Evolutionary conservation across 2,113 vertebrate genomes (phyloP).

Genomic region (Piliocolobus tephrosceles): DNA sequence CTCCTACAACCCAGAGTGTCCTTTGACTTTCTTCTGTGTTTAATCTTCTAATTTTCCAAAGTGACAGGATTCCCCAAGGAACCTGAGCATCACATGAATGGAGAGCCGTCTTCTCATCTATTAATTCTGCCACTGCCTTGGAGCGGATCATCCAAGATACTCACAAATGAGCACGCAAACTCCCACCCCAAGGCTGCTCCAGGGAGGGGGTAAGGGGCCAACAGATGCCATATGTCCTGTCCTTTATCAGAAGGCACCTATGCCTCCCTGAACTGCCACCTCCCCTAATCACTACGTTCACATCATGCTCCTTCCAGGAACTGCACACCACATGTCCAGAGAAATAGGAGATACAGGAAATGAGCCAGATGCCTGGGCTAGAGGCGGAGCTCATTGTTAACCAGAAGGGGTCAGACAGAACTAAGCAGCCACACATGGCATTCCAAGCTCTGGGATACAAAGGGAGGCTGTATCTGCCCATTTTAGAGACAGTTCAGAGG

Average conservation of each 20-base stretch:
- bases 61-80: neutral
- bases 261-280: neutral
- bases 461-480: constrained; percentile 43
- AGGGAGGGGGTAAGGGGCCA: neutral
- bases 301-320: constrained; percentile 57
- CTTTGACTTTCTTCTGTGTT: constrained; percentile 23
- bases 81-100: neutral
- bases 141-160: neutral
- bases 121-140: neutral
- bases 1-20: neutral
- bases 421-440: constrained; percentile 48
- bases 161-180: neutral
- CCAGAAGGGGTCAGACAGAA: constrained; percentile 59
- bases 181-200: neutral
- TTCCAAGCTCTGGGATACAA: constrained; percentile 54
- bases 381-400: constrained; percentile 57
- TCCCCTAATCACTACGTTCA: constrained; percentile 31
- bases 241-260: constrained; percentile 7
- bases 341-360: constrained; percentile 73
- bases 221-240: neutral
- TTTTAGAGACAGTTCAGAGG: constrained; percentile 19
- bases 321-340: constrained; percentile 53
- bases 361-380: constrained; percentile 68
- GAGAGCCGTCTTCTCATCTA: neutral
- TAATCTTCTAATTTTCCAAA: neutral